These are phyloP conservation scores for Phortica magna DNA, from an alignment of 2,888 invertebrate species.

Conservation along the genomic window DNA sequence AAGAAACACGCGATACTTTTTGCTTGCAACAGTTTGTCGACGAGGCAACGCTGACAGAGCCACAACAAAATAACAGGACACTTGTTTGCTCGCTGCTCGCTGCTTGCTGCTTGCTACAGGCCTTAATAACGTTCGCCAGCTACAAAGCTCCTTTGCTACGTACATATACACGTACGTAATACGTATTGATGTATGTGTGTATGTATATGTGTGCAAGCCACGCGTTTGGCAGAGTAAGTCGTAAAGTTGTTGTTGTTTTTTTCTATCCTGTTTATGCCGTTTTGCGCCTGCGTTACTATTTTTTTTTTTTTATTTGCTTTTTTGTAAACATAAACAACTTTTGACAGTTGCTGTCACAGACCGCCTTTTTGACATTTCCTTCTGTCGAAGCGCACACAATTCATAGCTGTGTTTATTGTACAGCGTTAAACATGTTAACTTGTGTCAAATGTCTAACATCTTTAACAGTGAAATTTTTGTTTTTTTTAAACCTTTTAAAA, in stretches of 20 bases:
- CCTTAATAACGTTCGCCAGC: neutral
- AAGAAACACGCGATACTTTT: neutral
- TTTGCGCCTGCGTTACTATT: slow-evolving; percentile 15
- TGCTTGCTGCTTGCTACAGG: slow-evolving; percentile 33
- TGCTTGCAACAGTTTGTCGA: slow-evolving; percentile 32
- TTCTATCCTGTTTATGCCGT: slow-evolving; percentile 13
- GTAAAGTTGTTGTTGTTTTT: neutral
- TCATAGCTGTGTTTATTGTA: slow-evolving; percentile 7
- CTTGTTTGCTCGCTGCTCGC: slow-evolving; percentile 44
- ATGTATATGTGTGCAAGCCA: neutral
- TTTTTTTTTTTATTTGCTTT: neutral
- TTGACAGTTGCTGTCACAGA: slow-evolving; percentile 30
- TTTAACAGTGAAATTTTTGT: too few relatives aligned
- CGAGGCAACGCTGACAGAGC: slow-evolving; percentile 1
- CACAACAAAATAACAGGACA: slow-evolving; percentile 43
- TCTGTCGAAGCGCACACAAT: neutral
- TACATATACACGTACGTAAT: neutral
- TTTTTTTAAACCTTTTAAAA: too few relatives aligned
- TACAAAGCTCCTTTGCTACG: neutral
- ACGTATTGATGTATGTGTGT: neutral
- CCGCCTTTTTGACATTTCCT: slow-evolving; percentile 33
- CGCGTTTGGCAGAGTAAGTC: neutral
- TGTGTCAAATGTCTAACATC: too few relatives aligned
- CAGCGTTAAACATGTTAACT: too few relatives aligned
- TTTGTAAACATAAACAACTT: slow-evolving; percentile 37